Evolutionary conservation across 2,113 vertebrate genomes (phyloP).

Genomic region (Heterotilapia buettikoferi): DNA sequence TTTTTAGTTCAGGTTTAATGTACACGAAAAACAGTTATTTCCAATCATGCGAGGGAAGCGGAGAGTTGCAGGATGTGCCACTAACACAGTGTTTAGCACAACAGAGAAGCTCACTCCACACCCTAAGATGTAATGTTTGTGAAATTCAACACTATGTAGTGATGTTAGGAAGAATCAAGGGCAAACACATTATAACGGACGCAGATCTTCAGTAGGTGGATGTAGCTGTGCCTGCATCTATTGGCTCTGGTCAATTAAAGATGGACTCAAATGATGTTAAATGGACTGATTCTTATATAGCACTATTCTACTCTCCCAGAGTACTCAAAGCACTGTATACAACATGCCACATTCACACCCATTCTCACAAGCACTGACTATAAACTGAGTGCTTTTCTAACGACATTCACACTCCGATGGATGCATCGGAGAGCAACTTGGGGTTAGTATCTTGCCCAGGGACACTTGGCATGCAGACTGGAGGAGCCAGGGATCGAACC

Average conservation of each 20-base stretch:
- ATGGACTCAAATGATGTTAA: neutral
- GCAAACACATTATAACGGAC: neutral
- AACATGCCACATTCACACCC: neutral
- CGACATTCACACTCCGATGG: neutral
- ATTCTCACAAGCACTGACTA: neutral
- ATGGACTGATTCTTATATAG: neutral
- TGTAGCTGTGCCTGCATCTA: neutral
- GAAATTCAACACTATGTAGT: neutral
- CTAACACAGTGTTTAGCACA: slow-evolving; percentile 52
- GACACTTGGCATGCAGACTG: neutral
- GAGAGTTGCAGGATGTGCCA: neutral
- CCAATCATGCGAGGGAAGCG: neutral
- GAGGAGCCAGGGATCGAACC: rapidly evolving
- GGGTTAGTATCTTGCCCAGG: neutral
- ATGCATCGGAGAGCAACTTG: rapidly evolving
- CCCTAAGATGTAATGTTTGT: neutral
- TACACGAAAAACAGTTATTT: slow-evolving; percentile 35
- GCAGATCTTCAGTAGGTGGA: neutral
- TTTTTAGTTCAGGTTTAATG: neutral
- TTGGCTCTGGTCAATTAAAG: neutral
- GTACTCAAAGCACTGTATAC: rapidly evolving
- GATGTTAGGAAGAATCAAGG: neutral
- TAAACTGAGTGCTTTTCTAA: neutral
- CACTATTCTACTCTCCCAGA: neutral
- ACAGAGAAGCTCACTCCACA: neutral